These are phyloP conservation scores for Myopa testacea DNA, from an alignment of 2,888 invertebrate species.

Conservation along the genomic window DNA sequence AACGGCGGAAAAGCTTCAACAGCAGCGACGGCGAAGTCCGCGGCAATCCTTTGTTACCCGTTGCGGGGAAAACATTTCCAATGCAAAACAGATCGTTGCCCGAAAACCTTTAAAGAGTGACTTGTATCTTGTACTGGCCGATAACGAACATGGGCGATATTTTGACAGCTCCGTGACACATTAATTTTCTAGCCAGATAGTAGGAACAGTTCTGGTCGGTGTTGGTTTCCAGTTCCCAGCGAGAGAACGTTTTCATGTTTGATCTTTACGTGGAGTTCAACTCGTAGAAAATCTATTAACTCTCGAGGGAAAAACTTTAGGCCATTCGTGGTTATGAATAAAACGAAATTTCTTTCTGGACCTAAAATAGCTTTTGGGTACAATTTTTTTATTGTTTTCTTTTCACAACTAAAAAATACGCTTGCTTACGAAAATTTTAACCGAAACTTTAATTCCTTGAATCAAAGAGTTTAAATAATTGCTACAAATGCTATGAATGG, in stretches of 20 bases:
- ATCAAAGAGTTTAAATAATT: no score
- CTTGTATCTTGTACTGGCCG: constrained; percentile 23
- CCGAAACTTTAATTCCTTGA: no score
- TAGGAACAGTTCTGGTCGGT: constrained; percentile 50
- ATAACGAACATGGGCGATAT: constrained; percentile 38
- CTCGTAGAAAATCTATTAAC: constrained; percentile 9
- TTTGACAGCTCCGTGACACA: constrained; percentile 45
- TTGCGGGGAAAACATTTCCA: background rate
- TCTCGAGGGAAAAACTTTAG: background rate
- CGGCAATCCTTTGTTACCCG: constrained; percentile 3
- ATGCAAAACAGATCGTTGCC: constrained; percentile 25
- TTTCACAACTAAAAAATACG: no score
- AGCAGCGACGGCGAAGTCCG: background rate
- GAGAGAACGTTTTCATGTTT: constrained; percentile 2
- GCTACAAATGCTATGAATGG: no score
- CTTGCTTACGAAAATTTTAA: no score
- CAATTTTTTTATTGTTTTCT: no score
- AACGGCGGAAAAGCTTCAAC: background rate
- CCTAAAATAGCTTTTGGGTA: no score
- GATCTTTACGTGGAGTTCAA: background rate
- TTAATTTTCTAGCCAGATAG: constrained; percentile 39
- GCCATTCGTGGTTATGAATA: background rate
- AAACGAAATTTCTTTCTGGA: background rate
- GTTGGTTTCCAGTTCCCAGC: constrained; percentile 24
- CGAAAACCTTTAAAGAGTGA: constrained; percentile 25